phyloP scores from a whole-genome alignment of 2,797 vertebrate genomes.

The Anguilla obscura region DNA sequence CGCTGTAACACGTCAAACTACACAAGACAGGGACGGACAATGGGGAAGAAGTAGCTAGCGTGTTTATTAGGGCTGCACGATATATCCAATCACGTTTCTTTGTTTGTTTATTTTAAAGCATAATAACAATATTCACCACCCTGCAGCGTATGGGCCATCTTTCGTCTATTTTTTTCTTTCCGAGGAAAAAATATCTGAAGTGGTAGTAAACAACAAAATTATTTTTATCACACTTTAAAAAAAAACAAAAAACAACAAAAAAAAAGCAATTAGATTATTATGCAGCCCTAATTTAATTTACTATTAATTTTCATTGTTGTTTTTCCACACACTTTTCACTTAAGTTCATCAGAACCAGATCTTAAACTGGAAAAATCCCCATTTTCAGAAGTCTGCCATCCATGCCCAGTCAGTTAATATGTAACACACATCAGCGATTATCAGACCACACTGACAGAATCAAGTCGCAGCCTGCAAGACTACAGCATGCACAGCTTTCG shows the following conservation, averaged over 20 bases:
- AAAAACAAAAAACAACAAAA: too few relatives aligned
- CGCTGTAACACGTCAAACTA: neutral
- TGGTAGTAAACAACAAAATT: too few relatives aligned
- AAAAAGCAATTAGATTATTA: too few relatives aligned
- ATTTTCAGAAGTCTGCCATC: neutral
- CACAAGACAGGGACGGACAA: constrained; percentile 1
- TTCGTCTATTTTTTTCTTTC: too few relatives aligned
- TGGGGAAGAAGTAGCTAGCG: neutral
- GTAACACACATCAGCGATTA: neutral
- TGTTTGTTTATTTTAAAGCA: neutral
- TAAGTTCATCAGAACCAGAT: neutral
- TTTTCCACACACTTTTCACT: neutral
- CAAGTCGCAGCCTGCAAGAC: neutral
- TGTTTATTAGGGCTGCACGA: neutral
- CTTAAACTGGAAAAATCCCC: neutral
- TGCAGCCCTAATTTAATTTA: neutral
- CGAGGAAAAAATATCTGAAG: too few relatives aligned
- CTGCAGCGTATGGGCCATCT: too few relatives aligned
- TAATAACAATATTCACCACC: neutral
- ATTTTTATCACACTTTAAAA: too few relatives aligned
- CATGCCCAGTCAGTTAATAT: neutral
- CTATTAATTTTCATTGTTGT: neutral
- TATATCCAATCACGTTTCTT: too few relatives aligned
- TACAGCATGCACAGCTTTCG: constrained; percentile 11
- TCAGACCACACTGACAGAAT: neutral